A percentile compares a stretch with the other conserved stretches of the same genome.
These are phyloP conservation scores for Ganaspis brasiliensis DNA, from an alignment of 2,888 invertebrate genomes.

Conservation along the genomic window DNA sequence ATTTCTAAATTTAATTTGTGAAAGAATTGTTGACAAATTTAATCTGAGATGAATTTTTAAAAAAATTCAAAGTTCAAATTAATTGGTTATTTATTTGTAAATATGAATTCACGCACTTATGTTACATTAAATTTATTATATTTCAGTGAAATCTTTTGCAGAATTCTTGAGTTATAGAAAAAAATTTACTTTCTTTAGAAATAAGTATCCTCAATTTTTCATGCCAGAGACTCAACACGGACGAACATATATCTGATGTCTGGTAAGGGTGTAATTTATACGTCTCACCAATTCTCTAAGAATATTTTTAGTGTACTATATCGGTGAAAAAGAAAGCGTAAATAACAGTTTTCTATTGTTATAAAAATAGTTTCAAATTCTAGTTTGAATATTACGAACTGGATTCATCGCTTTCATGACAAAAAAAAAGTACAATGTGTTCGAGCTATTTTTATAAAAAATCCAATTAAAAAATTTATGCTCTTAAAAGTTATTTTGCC, in stretches of 20 bases:
- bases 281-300: slow-evolving; percentile 14
- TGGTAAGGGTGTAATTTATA: slow-evolving; percentile 42
- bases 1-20: too few species aligned
- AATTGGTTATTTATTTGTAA: too few species aligned
- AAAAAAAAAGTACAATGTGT: too few species aligned
- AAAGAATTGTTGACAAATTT: too few species aligned
- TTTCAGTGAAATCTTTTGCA: neutral
- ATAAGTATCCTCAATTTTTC: slow-evolving; percentile 31
- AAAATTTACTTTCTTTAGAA: slow-evolving; percentile 24
- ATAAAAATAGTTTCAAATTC: too few species aligned
- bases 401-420: too few species aligned
- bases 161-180: slow-evolving; percentile 3
- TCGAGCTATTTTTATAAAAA: neutral
- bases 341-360: neutral
- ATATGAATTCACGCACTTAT: neutral
- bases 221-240: slow-evolving; percentile 29
- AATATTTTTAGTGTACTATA: slow-evolving; percentile 22
- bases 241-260: neutral
- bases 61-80: too few species aligned
- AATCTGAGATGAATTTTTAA: too few species aligned
- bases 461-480: neutral
- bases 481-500: too few species aligned
- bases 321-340: neutral
- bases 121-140: slow-evolving; percentile 3
- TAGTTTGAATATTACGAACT: too few species aligned